Evolutionary conservation across 2,888 invertebrate species (phyloP), one percentile per base, ranked within the genome.

Genomic region (Drosophila glabriapex): DNA sequence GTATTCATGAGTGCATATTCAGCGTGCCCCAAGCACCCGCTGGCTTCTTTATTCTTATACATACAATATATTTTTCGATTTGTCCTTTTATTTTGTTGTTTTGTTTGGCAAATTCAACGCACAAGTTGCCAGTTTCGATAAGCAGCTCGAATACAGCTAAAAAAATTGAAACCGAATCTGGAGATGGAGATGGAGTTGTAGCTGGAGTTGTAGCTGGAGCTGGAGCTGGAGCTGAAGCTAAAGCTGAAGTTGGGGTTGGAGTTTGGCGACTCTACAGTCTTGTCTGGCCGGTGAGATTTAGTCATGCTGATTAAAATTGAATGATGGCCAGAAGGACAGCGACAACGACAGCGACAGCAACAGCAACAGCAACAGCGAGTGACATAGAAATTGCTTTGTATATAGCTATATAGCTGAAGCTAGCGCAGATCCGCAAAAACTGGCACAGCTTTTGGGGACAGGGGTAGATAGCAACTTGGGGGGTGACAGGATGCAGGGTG

Each of bases 301-400:
- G 78, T 65, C 75, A 81, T 72, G 80, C 89, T 85, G 85, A 85
- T 85, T 85, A 85, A 85, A 85, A 85, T 89, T 89, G 86, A 85
- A 86, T 85, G 85, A 85, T 80, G 89, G 80, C 80, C 73, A 70
- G 55, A 73, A 80, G 73, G 74, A 73, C 78, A 64, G 62, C 52
- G 64, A 69, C 69, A 71, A 43, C 65, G 39, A 62, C 66, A 67
- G 53, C 65, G 4, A 29, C 63, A 68, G 68, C 75, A 54, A 59
- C 69, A 68, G 68, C 75, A 54, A 59, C 69, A 67, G 53, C 66
- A 39, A 29, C 66, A 68, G 68, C 75, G 62, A 80, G 68, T 80
- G 78, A 79, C 76, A 79, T 73, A 76, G 68, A 78, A 78, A 78
- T 78, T 79, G 74, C 74, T 70, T 43, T 66, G 53, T 63, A 71